Base-by-base conservation (phyloP, 2,888 invertebrate genomes). In the Exephanes ischioxanthus region DNA sequence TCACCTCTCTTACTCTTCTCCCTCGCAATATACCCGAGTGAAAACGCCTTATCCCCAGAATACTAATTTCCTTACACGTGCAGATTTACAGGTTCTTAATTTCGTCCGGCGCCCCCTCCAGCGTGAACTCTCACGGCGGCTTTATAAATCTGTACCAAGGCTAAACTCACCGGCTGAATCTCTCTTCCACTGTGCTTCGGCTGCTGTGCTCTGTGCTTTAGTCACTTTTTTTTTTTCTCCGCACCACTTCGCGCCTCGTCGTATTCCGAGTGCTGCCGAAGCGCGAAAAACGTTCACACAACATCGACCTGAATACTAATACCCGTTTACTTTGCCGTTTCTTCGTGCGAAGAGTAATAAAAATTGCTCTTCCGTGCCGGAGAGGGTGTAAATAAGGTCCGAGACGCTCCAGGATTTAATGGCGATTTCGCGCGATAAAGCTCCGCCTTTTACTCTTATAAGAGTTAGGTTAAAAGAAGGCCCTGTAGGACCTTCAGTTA, bases 71-170 rank as follows among this genome's bases (percentile, higher is more conserved):
- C 61, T 66, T 75, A 63, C 76, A 90, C 90, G 91, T 88, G 90
- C 91, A 90, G 91, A 93, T 92, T 93, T 92, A 92, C 93, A 91
- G 92, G 90, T 93, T 92, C 93, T 93, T 93, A 93, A 93, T 93
- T 93, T 93, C 91, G 90, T 80, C 71, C 88, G 87, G 78, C 80
- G 82, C 76, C 71, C 58, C 73, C 5, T 19, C n/a, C 71, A 19
- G n/a, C 58, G 71, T 37, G 71, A 66, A 45, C 45, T 70, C 82
- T 80, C 70, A 75, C 75, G 89, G 88, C 88, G 88, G 91, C 92
- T 92, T 93, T 93, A 93, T 92, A 93, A 93, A 92, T 93, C 93
- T 90, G 89, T n/a, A 70, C 71, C 11, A 7, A 26, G 70, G 75
- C 73, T 61, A 80, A 80, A 75, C 79, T 70, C 70, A 73, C 68